These are phyloP conservation scores for Bembecia ichneumoniformis DNA, from an alignment of 2,888 invertebrate species.

Conservation along the genomic window DNA sequence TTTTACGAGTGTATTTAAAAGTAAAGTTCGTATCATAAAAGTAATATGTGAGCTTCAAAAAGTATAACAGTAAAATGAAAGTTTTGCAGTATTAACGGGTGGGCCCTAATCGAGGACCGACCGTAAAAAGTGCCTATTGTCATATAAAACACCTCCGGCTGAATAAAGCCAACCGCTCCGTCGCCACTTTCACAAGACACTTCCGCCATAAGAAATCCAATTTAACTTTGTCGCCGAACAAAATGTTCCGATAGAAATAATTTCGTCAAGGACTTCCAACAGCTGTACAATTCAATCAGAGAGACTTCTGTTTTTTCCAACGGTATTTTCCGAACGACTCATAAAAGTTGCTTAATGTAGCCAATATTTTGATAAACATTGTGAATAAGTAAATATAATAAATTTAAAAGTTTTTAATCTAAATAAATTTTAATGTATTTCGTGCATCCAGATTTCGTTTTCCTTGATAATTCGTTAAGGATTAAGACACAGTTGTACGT, in stretches of 20 bases:
- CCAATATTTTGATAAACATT: slow-evolving; percentile 32
- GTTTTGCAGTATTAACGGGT: background rate
- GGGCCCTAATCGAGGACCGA: slow-evolving; percentile 2
- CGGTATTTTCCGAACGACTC: slow-evolving; percentile 36
- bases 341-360: slow-evolving; percentile 42
- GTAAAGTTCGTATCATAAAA: background rate
- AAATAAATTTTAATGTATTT: too few species aligned
- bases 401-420: too few species aligned
- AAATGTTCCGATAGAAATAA: slow-evolving; percentile 69
- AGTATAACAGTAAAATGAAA: background rate
- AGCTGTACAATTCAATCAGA: slow-evolving; percentile 68
- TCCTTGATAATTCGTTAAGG: too few species aligned
- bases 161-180: slow-evolving; percentile 48
- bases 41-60: background rate
- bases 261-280: slow-evolving; percentile 63
- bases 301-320: slow-evolving; percentile 43
- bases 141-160: slow-evolving; percentile 45
- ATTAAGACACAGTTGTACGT: too few species aligned
- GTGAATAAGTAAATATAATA: slow-evolving; percentile 2
- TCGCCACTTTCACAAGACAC: slow-evolving; percentile 47
- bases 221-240: slow-evolving; percentile 68
- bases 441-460: too few species aligned
- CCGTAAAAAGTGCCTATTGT: slow-evolving; percentile 41
- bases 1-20: background rate
- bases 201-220: slow-evolving; percentile 68